Conservation (phyloP, 2,888 invertebrate genomes). For the Orchestes rusci region DNA sequence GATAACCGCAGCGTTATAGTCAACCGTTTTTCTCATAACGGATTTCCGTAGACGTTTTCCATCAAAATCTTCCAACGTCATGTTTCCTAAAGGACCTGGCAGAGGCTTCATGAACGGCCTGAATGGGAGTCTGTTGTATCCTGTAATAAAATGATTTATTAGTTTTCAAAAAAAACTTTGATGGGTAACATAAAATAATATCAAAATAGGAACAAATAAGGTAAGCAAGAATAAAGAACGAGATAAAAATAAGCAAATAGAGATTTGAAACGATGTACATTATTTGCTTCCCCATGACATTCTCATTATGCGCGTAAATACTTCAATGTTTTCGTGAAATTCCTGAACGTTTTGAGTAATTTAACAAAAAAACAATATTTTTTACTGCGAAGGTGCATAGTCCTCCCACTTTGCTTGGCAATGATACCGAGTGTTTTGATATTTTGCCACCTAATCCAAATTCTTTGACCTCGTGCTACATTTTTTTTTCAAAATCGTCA, state of each 20-base stretch:
- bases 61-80: constrained; percentile 86
- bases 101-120: constrained; percentile 42
- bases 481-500: no score
- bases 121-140: constrained; percentile 38
- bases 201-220: background rate
- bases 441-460: no score
- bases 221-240: background rate
- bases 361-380: no score
- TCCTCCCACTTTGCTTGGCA: no score
- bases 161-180: background rate
- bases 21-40: constrained; percentile 95
- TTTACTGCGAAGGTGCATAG: no score
- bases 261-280: no score
- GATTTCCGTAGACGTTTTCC: constrained; percentile 93
- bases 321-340: no score
- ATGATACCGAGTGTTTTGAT: no score
- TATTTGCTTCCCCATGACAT: no score
- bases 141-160: constrained; percentile 23
- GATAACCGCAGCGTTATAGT: constrained; percentile 93
- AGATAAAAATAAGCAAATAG: background rate
- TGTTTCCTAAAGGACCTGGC: constrained; percentile 48
- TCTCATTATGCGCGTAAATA: no score
- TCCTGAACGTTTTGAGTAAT: no score
- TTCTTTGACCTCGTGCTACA: no score
- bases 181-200: background rate